phyloP scores from a whole-genome alignment of 2,888 invertebrate species.

The Selenia dentaria region DNA sequence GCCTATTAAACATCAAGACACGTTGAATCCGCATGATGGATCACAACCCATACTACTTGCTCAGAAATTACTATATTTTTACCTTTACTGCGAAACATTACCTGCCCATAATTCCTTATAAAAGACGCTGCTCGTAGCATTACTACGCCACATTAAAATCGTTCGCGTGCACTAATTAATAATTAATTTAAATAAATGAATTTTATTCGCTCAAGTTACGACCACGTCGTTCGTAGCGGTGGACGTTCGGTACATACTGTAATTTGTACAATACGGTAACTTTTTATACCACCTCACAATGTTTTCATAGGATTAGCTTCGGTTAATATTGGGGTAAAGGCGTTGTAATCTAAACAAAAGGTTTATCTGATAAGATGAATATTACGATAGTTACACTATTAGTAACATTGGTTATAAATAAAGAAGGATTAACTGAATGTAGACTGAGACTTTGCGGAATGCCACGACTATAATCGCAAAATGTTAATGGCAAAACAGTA shows the following conservation, averaged over 20 bases:
- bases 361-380: constrained; percentile 62
- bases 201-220: constrained; percentile 9
- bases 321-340: constrained; percentile 61
- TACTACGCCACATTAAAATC: constrained; percentile 46
- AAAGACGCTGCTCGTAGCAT: constrained; percentile 78
- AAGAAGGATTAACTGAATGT: constrained; percentile 43
- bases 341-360: constrained; percentile 60
- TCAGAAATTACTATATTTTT: no score
- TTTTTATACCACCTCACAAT: constrained; percentile 57
- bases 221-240: no score
- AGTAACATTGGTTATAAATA: constrained; percentile 59
- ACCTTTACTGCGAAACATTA: constrained; percentile 30
- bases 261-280: constrained; percentile 38
- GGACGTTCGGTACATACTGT: constrained; percentile 34
- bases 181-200: constrained; percentile 14
- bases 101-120: constrained; percentile 72
- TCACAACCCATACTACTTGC: no score
- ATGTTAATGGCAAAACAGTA: no score
- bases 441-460: constrained; percentile 5
- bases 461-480: constrained; percentile 32
- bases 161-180: constrained; percentile 26
- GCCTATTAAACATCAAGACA: no score
- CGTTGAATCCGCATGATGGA: no score
- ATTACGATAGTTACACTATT: constrained; percentile 59
- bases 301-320: constrained; percentile 56